Conservation (phyloP, 1,140 invertebrate species). For the Anthonomus grandis region DNA sequence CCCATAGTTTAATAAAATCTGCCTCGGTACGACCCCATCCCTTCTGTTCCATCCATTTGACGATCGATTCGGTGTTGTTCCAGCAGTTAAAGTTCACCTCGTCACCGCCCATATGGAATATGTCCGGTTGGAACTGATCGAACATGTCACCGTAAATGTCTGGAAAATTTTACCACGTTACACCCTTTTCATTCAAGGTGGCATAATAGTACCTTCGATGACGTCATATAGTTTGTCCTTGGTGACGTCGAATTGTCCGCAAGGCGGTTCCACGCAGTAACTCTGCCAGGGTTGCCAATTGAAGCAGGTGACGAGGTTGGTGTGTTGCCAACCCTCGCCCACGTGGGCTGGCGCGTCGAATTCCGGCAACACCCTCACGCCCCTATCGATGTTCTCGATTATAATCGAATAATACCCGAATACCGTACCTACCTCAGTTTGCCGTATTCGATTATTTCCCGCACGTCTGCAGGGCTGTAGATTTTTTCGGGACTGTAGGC, state of each 20-base stretch:
- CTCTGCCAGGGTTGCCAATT: slow-evolving; percentile 71
- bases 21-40: slow-evolving; percentile 57
- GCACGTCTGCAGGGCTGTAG: slow-evolving; percentile 54
- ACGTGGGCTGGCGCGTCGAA: slow-evolving; percentile 87
- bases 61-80: slow-evolving; percentile 66
- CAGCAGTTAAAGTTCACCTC: slow-evolving; percentile 73
- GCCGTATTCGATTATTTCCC: slow-evolving; percentile 66
- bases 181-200: neutral
- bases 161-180: slow-evolving; percentile 19
- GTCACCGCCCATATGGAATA: slow-evolving; percentile 89
- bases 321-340: slow-evolving; percentile 81
- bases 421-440: slow-evolving; percentile 37
- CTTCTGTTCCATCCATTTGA: slow-evolving; percentile 65
- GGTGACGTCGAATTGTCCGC: slow-evolving; percentile 79
- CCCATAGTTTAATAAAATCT: slow-evolving; percentile 73
- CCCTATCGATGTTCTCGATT: slow-evolving; percentile 46
- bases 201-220: slow-evolving; percentile 63
- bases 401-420: neutral
- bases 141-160: slow-evolving; percentile 50
- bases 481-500: slow-evolving; percentile 68
- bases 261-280: slow-evolving; percentile 82
- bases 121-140: slow-evolving; percentile 64
- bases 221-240: slow-evolving; percentile 70
- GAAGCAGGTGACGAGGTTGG: slow-evolving; percentile 62
- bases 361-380: slow-evolving; percentile 76